phyloP scores from a whole-genome alignment of 2,113 vertebrate genomes.

The Thamnophis sirtalis region DNA sequence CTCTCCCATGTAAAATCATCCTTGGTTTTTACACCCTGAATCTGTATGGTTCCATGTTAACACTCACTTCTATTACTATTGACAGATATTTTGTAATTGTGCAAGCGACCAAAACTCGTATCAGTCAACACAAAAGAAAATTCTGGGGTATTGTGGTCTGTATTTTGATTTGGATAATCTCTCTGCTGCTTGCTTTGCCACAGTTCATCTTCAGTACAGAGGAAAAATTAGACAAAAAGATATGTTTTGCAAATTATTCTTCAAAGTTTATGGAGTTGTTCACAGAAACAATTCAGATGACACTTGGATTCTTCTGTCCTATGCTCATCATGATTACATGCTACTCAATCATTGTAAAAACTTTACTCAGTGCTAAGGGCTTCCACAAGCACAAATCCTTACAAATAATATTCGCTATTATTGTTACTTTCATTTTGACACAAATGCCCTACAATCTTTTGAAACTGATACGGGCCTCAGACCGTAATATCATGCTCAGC shows the following conservation, averaged over 20 bases:
- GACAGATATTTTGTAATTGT: constrained; percentile 61
- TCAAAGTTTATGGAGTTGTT: neutral
- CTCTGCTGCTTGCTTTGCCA: constrained; percentile 50
- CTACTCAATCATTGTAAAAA: constrained; percentile 63
- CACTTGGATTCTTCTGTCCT: constrained; percentile 64
- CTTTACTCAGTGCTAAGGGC: constrained; percentile 42
- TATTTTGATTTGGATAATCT: constrained; percentile 45
- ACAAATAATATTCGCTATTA: constrained; percentile 59
- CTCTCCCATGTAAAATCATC: constrained; percentile 16
- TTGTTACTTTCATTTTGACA: constrained; percentile 59
- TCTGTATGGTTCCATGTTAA: constrained; percentile 65
- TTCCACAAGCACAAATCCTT: constrained; percentile 65
- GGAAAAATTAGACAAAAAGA: fast-evolving
- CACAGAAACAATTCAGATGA: constrained; percentile 51
- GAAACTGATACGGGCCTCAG: constrained; percentile 39
- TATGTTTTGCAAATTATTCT: constrained; percentile 24
- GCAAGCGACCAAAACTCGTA: constrained; percentile 53
- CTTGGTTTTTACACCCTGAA: constrained; percentile 57
- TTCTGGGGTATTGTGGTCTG: constrained; percentile 41
- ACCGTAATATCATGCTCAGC: constrained; percentile 13
- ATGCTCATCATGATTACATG: constrained; percentile 54
- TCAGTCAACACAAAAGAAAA: constrained; percentile 30
- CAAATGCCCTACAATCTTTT: constrained; percentile 60
- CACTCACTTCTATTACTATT: constrained; percentile 60
- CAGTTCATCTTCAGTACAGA: constrained; percentile 54